phyloP scores from a whole-genome alignment of 2,888 invertebrate species.

The Beris morrisii region DNA sequence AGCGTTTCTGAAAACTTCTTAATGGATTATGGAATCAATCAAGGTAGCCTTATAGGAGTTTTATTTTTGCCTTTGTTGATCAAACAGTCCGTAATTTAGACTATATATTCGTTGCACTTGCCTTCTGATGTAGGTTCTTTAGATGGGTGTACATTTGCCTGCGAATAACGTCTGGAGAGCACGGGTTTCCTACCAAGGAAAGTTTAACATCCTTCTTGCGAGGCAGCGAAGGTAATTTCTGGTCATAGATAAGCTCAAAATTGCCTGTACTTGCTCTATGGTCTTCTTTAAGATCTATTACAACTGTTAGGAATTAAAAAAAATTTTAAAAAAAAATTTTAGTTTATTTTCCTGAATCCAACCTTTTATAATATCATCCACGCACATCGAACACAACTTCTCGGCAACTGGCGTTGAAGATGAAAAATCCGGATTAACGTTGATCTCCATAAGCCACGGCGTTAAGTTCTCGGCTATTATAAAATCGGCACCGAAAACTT shows the following conservation, averaged over 20 bases:
- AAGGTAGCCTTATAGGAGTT: too few relatives aligned
- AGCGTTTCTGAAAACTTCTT: too few relatives aligned
- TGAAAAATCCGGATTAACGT: constrained; percentile 90
- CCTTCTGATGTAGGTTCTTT: background rate
- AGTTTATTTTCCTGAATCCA: constrained; percentile 25
- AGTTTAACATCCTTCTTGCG: constrained; percentile 70
- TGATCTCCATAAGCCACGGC: constrained; percentile 94
- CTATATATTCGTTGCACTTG: too few relatives aligned
- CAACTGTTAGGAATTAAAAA: constrained; percentile 61
- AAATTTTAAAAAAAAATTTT: background rate
- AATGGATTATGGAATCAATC: too few relatives aligned
- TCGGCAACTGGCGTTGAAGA: constrained; percentile 89
- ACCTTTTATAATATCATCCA: constrained; percentile 93
- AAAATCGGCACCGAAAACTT: constrained; percentile 93
- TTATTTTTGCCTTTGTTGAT: too few relatives aligned
- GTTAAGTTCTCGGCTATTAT: constrained; percentile 85
- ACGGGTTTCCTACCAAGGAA: constrained; percentile 52
- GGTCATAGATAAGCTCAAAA: constrained; percentile 78
- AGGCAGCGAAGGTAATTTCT: constrained; percentile 74
- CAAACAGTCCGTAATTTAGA: too few relatives aligned
- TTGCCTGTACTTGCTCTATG: constrained; percentile 76
- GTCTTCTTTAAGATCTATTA: constrained; percentile 72
- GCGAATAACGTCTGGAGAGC: background rate
- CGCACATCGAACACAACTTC: constrained; percentile 79
- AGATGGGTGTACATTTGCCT: constrained; percentile 9